These are phyloP conservation scores for Hyles lineata DNA, from an alignment of 2,888 invertebrate genomes.

Conservation along the genomic window DNA sequence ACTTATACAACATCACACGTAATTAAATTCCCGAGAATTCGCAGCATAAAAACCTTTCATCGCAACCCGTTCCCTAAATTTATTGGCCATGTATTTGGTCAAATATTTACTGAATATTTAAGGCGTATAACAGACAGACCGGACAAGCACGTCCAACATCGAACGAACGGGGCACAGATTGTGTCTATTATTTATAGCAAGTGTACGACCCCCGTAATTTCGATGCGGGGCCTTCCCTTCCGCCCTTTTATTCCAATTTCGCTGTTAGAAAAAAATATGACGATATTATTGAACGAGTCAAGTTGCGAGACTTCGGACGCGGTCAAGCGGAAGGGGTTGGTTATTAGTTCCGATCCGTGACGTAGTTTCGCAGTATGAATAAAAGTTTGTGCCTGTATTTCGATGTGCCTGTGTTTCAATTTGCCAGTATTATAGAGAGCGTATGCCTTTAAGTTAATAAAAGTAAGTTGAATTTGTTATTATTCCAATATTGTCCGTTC, in stretches of 20 bases:
- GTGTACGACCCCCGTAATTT: slow-evolving; percentile 77
- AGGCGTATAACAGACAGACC: slow-evolving; percentile 1
- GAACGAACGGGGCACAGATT: slow-evolving; percentile 62
- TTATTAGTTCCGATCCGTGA: slow-evolving; percentile 56
- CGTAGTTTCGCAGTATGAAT: slow-evolving; percentile 27
- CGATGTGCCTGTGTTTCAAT: neutral
- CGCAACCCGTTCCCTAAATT: neutral
- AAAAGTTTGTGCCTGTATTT: neutral
- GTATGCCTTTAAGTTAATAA: no score
- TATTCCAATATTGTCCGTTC: no score
- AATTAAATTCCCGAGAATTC: neutral
- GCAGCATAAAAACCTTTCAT: neutral
- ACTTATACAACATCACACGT: no score
- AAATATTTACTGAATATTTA: slow-evolving; percentile 16
- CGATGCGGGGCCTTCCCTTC: slow-evolving; percentile 74
- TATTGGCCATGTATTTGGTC: neutral
- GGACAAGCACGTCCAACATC: slow-evolving; percentile 27
- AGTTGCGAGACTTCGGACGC: slow-evolving; percentile 65
- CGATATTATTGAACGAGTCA: slow-evolving; percentile 79
- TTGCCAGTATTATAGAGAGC: no score
- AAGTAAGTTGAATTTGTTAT: no score
- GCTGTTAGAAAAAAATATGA: slow-evolving; percentile 82
- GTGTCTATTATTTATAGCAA: slow-evolving; percentile 80
- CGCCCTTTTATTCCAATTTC: slow-evolving; percentile 78
- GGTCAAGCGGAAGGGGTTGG: slow-evolving; percentile 76